Base-by-base conservation (phyloP, 2,113 vertebrate species). In the Anolis carolinensis region DNA sequence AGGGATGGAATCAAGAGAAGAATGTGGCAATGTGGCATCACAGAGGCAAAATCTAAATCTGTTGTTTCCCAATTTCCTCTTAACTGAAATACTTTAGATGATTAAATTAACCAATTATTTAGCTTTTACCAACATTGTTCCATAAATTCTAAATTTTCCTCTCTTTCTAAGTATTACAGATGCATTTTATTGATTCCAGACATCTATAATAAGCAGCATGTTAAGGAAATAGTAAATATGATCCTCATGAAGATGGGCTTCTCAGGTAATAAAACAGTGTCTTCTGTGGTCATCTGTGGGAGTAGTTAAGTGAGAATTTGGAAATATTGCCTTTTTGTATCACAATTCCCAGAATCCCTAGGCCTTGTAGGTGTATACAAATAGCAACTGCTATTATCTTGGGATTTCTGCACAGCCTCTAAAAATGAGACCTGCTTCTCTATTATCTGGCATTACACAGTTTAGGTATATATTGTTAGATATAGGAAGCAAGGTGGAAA, bases 191-290 rank as follows among this genome's bases (percentile, higher is more conserved):
- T 99, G 87, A 97, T 99, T 85, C 98, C 98, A 68, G 98, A 99
- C 91, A 99, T 99, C 90, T 99, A 98, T 93, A 99, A 98, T 94
- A 97, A 98, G 77, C 98, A 98, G 78, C 98, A 99, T 0, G 96
- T 99, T 87, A 99, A 99, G 92, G 98, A 98, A 87, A 81, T 99
- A 84, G 98, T 99, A 79, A 98, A 98, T 94, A 98, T 99, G 98
- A 96, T 98, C 88, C 96, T 99, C 67, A 96, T 98, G 92, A 98
- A 98, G 95, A 98, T 99, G 97, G 98, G 98, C 68, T 99, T 99
- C 92, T 98, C 99, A 97, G 99, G 99, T 99, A 97, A 91, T 44
- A 82, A 87, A 27, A 25, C 59, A 86, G 0, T 25, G 13, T 27
- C 5, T 67, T 27, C 82, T 74, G 18, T 23, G 67, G 1, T 59